A percentile compares a stretch with the other conserved stretches of the same genome.
Evolutionary conservation across 2,888 invertebrate genomes (phyloP).

Genomic region (Acanthosepion pharaonis): DNA sequence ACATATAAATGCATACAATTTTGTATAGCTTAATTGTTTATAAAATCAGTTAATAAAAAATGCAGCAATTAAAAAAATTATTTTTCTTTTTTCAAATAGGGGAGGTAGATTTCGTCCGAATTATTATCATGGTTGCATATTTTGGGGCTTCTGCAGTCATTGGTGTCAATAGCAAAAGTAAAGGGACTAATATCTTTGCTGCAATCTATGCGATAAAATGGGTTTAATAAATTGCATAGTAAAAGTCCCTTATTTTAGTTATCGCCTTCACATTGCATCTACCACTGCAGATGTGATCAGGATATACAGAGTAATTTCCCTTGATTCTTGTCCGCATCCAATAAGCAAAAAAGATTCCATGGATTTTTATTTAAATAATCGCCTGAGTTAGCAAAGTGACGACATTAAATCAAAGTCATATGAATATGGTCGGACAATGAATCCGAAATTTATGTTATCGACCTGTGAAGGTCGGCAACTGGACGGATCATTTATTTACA

Average conservation of each 20-base stretch:
- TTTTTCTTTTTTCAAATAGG: neutral
- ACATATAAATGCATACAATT: neutral
- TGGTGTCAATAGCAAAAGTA: neutral
- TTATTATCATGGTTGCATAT: neutral
- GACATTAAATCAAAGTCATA: neutral
- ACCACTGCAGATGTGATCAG: neutral
- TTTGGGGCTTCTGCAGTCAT: neutral
- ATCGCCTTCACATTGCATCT: neutral
- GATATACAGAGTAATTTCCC: neutral
- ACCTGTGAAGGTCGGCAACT: neutral
- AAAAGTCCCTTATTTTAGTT: neutral
- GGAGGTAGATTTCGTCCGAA: neutral
- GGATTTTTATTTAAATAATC: neutral
- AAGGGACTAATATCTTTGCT: neutral
- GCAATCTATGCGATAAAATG: neutral
- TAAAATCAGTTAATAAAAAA: neutral
- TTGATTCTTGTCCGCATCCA: neutral
- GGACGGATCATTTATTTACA: constrained; percentile 38
- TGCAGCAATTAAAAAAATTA: neutral
- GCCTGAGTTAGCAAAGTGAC: neutral
- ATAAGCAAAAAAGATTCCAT: neutral
- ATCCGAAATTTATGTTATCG: neutral
- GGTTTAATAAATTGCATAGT: neutral
- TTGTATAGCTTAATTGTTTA: neutral
- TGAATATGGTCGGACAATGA: neutral